These are phyloP conservation scores for Sternotherus odoratus DNA, from an alignment of 2,797 vertebrate genomes.

Conservation along the genomic window DNA sequence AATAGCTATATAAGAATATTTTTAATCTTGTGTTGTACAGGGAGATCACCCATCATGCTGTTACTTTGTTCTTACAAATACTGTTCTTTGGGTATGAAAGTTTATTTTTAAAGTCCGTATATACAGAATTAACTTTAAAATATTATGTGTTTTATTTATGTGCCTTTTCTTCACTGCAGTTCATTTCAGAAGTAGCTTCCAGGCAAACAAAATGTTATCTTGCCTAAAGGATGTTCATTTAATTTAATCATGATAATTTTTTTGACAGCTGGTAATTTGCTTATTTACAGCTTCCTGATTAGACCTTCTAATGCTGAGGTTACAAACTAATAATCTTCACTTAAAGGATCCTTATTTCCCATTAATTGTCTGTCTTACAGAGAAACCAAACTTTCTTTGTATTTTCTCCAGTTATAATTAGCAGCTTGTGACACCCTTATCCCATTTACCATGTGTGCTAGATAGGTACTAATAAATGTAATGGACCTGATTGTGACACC, in stretches of 20 bases:
- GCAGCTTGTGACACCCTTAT: neutral
- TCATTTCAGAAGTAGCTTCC: constrained; percentile 52
- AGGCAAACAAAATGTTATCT: constrained; percentile 63
- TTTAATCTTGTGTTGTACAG: neutral
- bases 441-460: fast-evolving
- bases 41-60: neutral
- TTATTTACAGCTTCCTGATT: constrained; percentile 75
- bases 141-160: constrained; percentile 57
- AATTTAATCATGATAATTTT: constrained; percentile 71
- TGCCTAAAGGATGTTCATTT: constrained; percentile 65
- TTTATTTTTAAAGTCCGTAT: constrained; percentile 59
- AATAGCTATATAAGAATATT: neutral
- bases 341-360: constrained; percentile 9
- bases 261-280: constrained; percentile 75
- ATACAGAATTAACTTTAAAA: constrained; percentile 58
- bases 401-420: neutral
- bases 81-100: constrained; percentile 10
- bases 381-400: constrained; percentile 1
- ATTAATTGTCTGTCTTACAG: constrained; percentile 6
- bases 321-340: constrained; percentile 57
- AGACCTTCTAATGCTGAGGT: constrained; percentile 48
- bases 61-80: constrained; percentile 31
- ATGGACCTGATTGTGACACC: neutral
- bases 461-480: neutral
- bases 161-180: constrained; percentile 29